Base-by-base conservation (phyloP, 2,888 invertebrate species). In the Caenorhabditis becei region DNA sequence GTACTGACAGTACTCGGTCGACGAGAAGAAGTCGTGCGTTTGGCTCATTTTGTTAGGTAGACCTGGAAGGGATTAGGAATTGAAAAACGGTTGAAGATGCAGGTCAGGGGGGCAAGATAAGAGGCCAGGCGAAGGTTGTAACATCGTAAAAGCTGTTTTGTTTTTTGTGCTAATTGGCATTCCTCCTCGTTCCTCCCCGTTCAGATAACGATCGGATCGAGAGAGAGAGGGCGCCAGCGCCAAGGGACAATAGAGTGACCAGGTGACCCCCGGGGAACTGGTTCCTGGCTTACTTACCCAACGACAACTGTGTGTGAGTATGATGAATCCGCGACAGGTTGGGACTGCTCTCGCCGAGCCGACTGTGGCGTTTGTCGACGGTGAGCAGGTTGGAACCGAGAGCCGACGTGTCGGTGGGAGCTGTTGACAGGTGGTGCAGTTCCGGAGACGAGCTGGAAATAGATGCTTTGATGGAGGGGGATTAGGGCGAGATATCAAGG, bases 291-390 rank as follows among this genome's bases (percentile, higher is more conserved):
- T 32, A 24, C 69, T 44, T 28, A 85, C 85, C 85, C 49, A 85
- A 62, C n/a, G 80, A 80, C 41, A 81, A 54, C 53, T 82, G 81
- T 49, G 85, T 85, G 53, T 81, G 71, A 41, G 83, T 85, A 37
- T 82, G 78, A 58, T 85, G 83, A 63, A 85, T 66, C n/a, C 83
- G 66, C 32, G 78, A 75, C 53, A 85, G 67, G 44, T 85, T 85
- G 59, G 85, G 85, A 74, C 85, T 85, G 67, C 83, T 83, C 65
- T 85, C 85, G 24, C 85, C 85, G 72, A 85, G 80, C 20, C 83
- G 70, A 62, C 83, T 83, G 59, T 80, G 47, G 3, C 81, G 67
- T 59, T 80, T 74, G 51, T 83, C 81, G 28, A 83, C 66, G 41
- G 62, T 62, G 23, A 80, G 49, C 41, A 80, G 67, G 20, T 56